Evolutionary conservation across 2,113 vertebrate species (phyloP), one percentile per base, ranked within the genome.

Genomic region (Labeo catla): DNA sequence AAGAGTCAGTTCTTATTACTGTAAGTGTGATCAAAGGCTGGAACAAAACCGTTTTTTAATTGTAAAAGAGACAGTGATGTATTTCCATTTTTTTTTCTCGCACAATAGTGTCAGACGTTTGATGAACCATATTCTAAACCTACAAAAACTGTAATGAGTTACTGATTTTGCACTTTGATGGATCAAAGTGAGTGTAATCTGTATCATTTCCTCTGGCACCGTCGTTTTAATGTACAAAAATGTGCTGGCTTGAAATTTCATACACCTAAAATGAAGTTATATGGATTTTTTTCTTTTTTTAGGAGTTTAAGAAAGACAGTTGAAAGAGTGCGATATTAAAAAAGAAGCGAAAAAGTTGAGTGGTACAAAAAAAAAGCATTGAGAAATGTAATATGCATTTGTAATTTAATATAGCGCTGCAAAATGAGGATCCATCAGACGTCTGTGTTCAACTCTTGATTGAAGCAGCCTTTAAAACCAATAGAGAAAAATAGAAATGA

Each of bases 161-260:
- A 74, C 72, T 65, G 70, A 86, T 86, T 82, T 70, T 82, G 61
- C 70, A 74, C 70, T 81, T 81, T 86, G 78, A 81, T 70, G 72
- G 78, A 86, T 86, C 78, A 86, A 76, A 82, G 84, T 65, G 80
- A 86, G 78, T 39, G n/a, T 81, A 86, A 86, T 86, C 85, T 81
- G 78, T 52, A 81, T 74, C 59, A 78, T 86, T 83, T 78, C 15
- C 57, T 70, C 74, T 83, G 63, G 63, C n/a, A 12, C 19, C 45
- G 2, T 68, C 81, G 19, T 65, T 86, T 81, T 23, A 83, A n/a
- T 63, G 8, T 23, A 34, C 54, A 70, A 61, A 81, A 50, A 86
- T 19, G 78, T 61, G 70, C 79, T 49, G 12, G 61, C 43, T 81
- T 77, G 65, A 83, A 77, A 68, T 73, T 59, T 86, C 45, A 79